phyloP scores from a whole-genome alignment of 64 coral and sea anemone species.

The Acropora yongei region DNA sequence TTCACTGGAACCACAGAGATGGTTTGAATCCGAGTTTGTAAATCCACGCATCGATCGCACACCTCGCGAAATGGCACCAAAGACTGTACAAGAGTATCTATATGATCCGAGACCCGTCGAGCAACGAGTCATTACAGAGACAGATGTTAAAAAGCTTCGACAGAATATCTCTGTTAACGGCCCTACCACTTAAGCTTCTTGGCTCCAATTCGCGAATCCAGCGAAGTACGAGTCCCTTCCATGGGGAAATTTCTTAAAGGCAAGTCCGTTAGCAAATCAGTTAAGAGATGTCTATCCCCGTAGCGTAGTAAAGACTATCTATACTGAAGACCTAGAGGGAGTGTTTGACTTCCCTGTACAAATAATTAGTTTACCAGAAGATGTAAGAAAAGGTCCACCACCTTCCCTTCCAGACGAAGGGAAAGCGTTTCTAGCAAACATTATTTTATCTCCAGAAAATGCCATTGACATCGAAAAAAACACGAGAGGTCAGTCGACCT shows the following conservation, averaged over 20 bases:
- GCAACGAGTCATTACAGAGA: constrained; percentile 8
- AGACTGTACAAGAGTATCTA: constrained; percentile 33
- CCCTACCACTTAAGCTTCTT: constrained; percentile 38
- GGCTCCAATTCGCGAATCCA: constrained; percentile 11
- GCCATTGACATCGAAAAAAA: constrained; percentile 11
- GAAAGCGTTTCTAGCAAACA: constrained; percentile 9
- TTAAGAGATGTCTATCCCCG: constrained; percentile 15
- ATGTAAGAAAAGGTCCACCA: constrained; percentile 36
- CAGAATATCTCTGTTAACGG: neutral
- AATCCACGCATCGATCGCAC: constrained; percentile 8
- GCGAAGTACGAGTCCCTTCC: constrained; percentile 17
- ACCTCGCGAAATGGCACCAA: neutral
- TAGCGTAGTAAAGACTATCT: neutral
- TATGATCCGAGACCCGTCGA: constrained; percentile 22
- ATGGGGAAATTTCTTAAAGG: constrained; percentile 23
- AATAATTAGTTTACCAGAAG: constrained; percentile 10
- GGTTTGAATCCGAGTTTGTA: constrained; percentile 13
- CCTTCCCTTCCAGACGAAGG: neutral
- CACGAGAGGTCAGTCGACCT: neutral
- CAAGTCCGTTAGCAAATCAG: neutral
- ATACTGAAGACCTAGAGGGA: constrained; percentile 29
- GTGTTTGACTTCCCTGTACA: constrained; percentile 3
- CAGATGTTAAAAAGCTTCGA: neutral
- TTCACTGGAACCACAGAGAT: neutral
- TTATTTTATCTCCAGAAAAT: constrained; percentile 14